Conservation (phyloP, 2,888 invertebrate genomes). For the Melangyna quadrimaculata region DNA sequence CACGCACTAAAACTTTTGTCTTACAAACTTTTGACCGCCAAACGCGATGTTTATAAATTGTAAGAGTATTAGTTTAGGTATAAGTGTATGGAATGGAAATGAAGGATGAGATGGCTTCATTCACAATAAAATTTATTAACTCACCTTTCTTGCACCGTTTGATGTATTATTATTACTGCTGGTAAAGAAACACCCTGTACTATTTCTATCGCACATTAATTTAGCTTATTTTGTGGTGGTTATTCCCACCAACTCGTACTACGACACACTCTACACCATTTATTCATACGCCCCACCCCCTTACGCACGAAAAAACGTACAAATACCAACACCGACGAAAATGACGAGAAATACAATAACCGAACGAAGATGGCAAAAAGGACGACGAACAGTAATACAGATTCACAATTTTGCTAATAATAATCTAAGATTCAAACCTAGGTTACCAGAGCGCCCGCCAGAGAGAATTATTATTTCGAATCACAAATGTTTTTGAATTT, state of each 20-base stretch:
- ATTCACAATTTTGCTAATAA: conserved; percentile 52
- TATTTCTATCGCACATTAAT: conserved; percentile 87
- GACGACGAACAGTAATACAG: conserved; percentile 8
- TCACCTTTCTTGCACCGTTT: conserved; percentile 80
- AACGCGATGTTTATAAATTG: background rate
- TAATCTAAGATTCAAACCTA: conserved; percentile 57
- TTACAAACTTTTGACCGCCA: conserved; percentile 45
- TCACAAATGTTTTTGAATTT: background rate
- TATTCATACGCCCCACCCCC: conserved; percentile 23
- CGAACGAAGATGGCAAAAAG: background rate
- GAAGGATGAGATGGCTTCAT: conserved; percentile 28
- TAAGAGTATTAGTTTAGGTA: background rate
- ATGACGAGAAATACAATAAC: too few relatives aligned
- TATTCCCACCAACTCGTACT: conserved; percentile 52
- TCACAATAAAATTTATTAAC: conserved; percentile 74
- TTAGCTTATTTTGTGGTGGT: conserved; percentile 69
- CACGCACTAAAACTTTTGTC: conserved; percentile 53
- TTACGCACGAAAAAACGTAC: conserved; percentile 36
- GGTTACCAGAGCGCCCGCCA: background rate
- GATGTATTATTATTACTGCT: conserved; percentile 79
- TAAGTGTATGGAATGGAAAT: background rate
- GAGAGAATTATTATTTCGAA: conserved; percentile 24
- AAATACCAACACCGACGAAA: background rate
- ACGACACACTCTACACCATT: too few relatives aligned
- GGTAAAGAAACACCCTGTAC: conserved; percentile 86